Conservation (phyloP, 2,888 invertebrate species). For the Suillia variegata region DNA sequence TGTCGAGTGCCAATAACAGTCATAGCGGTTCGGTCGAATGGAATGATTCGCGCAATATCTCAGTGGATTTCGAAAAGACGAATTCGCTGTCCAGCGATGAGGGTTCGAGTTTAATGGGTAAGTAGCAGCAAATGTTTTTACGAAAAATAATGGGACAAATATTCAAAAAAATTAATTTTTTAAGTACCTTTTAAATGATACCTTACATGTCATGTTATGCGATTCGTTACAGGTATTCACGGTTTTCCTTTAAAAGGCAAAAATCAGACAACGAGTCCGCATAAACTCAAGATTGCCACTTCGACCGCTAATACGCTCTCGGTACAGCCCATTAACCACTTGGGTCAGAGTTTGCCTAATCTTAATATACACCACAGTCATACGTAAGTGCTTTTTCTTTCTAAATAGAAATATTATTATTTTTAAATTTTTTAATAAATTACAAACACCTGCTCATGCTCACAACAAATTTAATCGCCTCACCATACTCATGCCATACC, state of each 20-base stretch:
- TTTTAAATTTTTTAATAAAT: too few species aligned
- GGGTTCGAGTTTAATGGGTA: slow-evolving; percentile 56
- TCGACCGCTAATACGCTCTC: slow-evolving; percentile 74
- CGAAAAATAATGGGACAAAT: not conserved
- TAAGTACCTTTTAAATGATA: too few species aligned
- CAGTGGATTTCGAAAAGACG: slow-evolving; percentile 69
- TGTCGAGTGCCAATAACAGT: slow-evolving; percentile 75
- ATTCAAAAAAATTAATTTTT: not conserved
- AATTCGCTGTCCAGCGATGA: slow-evolving; percentile 72
- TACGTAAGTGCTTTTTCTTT: slow-evolving; percentile 44
- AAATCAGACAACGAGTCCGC: slow-evolving; percentile 57
- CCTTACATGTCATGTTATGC: too few species aligned
- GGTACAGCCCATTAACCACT: slow-evolving; percentile 72
- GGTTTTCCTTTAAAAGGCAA: slow-evolving; percentile 43
- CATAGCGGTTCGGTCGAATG: slow-evolving; percentile 74
- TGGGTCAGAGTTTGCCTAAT: slow-evolving; percentile 84
- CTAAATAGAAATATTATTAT: not conserved
- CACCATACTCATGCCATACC: not conserved
- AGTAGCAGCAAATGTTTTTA: slow-evolving; percentile 14
- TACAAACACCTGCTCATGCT: too few species aligned
- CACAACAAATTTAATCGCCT: too few species aligned
- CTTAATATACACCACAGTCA: slow-evolving; percentile 63
- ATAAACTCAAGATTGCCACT: slow-evolving; percentile 49
- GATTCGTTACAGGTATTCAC: slow-evolving; percentile 32
- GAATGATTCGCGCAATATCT: slow-evolving; percentile 69